Evolutionary conservation across 2,888 invertebrate species (phyloP), one percentile per base, ranked within the genome.

Genomic region (Cylindroiulus punctatus): DNA sequence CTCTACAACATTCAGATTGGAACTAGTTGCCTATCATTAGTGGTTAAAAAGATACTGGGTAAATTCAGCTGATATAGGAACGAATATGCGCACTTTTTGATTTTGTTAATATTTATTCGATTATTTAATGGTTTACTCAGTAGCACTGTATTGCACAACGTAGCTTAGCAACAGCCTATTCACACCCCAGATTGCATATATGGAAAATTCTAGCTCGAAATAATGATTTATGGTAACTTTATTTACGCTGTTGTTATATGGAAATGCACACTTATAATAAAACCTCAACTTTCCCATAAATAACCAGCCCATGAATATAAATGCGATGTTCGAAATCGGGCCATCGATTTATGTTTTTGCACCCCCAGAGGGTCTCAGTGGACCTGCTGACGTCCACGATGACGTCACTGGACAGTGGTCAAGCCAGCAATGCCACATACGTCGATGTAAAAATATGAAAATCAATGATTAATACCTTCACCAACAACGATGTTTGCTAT

Each of bases 211-310:
- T 36, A 8, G 65, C 22, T 7, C 65, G 8, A 65, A 65, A 65
- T 65, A 65, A 65, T 65, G 65, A 65, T 65, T 65, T 65, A 65
- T 65, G 65, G 12, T 65, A 65, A 65, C 7, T 5, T 65, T 65
- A 65, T 65, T 65, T 65, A 65, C 65, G 65, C 26, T 65, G 2
- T 65, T 26, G 65, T 14, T 8, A 0, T 65, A 65, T 26, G 65
- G 10, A 26, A 65, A 65, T 65, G 65, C 5, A 65, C 65, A 26
- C 10, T 65, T 65, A 12, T 26, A 65, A 65, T 12, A 65, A 65
- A 65, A 65, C n/a, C 22, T 65, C 65, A 65, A 65, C 26, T 65
- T 65, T 65, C 65, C 4, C n/a, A 65, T 65, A 65, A 65, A 65
- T 65, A 65, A 26, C 12, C 26, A 10, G 65, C 26, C 26, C 26